Conservation (phyloP, 2,113 vertebrate species). For the Myanophis thanlyinensis region DNA sequence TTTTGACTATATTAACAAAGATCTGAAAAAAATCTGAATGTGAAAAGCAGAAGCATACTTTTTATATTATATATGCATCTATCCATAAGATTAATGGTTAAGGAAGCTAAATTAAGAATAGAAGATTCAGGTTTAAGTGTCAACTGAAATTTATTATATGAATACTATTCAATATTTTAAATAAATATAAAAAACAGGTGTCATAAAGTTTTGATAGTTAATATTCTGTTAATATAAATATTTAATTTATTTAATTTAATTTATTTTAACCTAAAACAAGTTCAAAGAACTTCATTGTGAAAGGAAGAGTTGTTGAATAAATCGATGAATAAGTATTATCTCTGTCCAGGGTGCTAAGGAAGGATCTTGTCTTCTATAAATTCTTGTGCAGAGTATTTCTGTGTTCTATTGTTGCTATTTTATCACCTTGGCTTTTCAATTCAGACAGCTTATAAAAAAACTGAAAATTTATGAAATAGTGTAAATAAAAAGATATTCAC, state of each 20-base stretch:
- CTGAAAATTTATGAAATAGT: neutral
- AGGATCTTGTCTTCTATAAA: neutral
- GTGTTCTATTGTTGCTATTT: neutral
- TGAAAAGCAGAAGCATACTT: neutral
- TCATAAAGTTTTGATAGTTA: neutral
- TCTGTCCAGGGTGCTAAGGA: slow-evolving; percentile 58
- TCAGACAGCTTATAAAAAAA: neutral
- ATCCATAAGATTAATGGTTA: neutral
- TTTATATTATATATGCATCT: neutral
- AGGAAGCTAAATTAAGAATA: neutral
- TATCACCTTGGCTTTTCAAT: neutral
- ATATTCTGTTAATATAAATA: neutral
- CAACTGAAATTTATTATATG: neutral
- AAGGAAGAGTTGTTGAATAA: neutral
- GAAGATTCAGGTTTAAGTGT: neutral
- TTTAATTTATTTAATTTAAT: neutral
- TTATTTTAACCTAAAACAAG: neutral
- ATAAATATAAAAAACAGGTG: neutral
- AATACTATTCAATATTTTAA: neutral
- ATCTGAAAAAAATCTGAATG: neutral
- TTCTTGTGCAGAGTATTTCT: neutral
- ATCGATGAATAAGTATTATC: neutral
- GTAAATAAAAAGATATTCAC: neutral
- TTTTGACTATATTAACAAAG: neutral
- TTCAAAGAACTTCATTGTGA: neutral